Evolutionary conservation across 1,140 invertebrate species (phyloP).

Genomic region (Aphelinus certus): DNA sequence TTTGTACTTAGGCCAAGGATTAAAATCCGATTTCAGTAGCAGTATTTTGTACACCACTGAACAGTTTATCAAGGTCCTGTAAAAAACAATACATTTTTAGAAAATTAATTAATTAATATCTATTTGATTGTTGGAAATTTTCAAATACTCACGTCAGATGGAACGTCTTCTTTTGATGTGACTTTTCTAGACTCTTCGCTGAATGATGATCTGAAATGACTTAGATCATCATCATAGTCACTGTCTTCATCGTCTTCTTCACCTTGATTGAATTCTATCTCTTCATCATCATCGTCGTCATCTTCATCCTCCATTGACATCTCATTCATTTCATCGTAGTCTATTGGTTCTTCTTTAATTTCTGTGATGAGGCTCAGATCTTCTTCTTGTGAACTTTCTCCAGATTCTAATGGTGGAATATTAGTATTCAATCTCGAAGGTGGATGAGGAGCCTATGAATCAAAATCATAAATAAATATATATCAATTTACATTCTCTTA

Average conservation of each 20-base stretch:
- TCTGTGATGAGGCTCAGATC: constrained; percentile 52
- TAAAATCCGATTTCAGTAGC: constrained; percentile 51
- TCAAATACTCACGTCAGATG: constrained; percentile 44
- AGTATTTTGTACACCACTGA: constrained; percentile 58
- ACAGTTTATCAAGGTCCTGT: constrained; percentile 61
- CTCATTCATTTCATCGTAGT: constrained; percentile 62
- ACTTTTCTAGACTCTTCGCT: constrained; percentile 26
- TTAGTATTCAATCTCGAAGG: neutral
- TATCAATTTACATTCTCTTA: constrained; percentile 9
- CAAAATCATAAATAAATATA: constrained; percentile 21
- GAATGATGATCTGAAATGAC: constrained; percentile 36
- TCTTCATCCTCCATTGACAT: constrained; percentile 54
- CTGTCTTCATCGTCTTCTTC: constrained; percentile 52
- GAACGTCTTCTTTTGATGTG: constrained; percentile 42
- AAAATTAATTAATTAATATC: constrained; percentile 34
- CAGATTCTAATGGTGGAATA: constrained; percentile 37
- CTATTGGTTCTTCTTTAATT: constrained; percentile 61
- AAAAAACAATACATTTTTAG: constrained; percentile 35
- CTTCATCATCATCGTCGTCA: constrained; percentile 51
- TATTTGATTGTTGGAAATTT: constrained; percentile 15
- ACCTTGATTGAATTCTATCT: constrained; percentile 50
- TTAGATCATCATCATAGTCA: constrained; percentile 52
- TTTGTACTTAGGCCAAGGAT: neutral
- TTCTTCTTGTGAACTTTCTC: constrained; percentile 37
- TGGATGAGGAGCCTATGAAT: neutral